Conservation (phyloP, 2,113 vertebrate species). For the Muntiacus reevesi region DNA sequence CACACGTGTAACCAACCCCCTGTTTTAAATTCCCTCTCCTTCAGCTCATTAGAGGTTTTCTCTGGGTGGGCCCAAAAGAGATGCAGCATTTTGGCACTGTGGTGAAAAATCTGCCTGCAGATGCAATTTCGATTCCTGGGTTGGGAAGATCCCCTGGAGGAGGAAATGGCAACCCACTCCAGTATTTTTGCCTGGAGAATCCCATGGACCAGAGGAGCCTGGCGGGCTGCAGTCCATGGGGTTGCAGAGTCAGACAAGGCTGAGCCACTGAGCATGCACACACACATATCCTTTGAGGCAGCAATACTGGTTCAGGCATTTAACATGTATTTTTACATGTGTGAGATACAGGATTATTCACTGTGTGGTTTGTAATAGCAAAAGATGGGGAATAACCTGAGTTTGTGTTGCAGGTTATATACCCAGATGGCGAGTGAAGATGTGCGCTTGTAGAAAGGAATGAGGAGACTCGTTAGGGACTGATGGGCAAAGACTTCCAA, state of each 20-base stretch:
- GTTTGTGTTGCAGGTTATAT: neutral
- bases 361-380: neutral
- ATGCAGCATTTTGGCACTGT: neutral
- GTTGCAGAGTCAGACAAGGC: neutral
- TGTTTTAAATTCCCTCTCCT: neutral
- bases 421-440: neutral
- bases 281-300: neutral
- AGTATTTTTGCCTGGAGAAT: neutral
- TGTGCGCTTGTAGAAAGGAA: neutral
- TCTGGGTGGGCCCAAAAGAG: neutral
- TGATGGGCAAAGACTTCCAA: neutral
- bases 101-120: neutral
- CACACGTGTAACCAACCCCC: neutral
- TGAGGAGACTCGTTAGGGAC: neutral
- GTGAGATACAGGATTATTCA: neutral
- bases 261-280: neutral
- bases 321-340: neutral
- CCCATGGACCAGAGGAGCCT: neutral
- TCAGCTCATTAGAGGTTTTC: neutral
- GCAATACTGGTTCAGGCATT: neutral
- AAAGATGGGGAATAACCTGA: no score
- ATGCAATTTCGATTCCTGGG: rapidly evolving
- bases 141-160: neutral
- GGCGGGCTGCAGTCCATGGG: neutral
- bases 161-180: neutral